These are phyloP conservation scores for Drosophila simulans DNA, from an alignment of 1,140 invertebrate species.

Conservation along the genomic window DNA sequence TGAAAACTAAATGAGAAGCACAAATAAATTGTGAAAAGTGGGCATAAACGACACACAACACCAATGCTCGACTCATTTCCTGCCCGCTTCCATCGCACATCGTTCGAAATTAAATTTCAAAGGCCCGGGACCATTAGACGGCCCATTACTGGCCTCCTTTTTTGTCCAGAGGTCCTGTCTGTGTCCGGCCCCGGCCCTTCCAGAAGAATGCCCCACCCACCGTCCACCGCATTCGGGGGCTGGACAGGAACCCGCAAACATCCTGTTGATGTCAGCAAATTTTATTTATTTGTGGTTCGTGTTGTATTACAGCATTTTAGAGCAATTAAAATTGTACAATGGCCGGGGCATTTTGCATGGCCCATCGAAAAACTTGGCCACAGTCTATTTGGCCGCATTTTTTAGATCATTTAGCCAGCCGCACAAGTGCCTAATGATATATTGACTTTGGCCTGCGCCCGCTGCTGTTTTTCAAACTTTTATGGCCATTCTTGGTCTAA, in stretches of 20 bases:
- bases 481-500: conserved; percentile 25
- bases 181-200: background rate
- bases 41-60: conserved; percentile 40
- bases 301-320: conserved; percentile 81
- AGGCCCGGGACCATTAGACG: conserved; percentile 59
- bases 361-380: conserved; percentile 10
- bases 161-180: conserved; percentile 20
- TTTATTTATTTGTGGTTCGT: conserved; percentile 83
- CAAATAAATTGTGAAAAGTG: conserved; percentile 60
- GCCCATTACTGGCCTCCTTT: conserved; percentile 49
- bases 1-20: conserved; percentile 71
- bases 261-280: conserved; percentile 82
- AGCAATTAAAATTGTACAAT: conserved; percentile 83
- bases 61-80: conserved; percentile 66
- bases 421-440: conserved; percentile 73
- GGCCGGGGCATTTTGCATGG: conserved; percentile 43
- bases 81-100: conserved; percentile 7
- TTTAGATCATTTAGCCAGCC: conserved; percentile 61
- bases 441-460: conserved; percentile 57
- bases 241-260: conserved; percentile 72
- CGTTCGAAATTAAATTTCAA: conserved; percentile 62
- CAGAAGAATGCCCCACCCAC: too few species aligned
- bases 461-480: conserved; percentile 33
- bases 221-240: background rate
- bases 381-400: conserved; percentile 60